These are phyloP conservation scores for Cyclura pinguis DNA, from an alignment of 2,797 vertebrate species.

Conservation along the genomic window DNA sequence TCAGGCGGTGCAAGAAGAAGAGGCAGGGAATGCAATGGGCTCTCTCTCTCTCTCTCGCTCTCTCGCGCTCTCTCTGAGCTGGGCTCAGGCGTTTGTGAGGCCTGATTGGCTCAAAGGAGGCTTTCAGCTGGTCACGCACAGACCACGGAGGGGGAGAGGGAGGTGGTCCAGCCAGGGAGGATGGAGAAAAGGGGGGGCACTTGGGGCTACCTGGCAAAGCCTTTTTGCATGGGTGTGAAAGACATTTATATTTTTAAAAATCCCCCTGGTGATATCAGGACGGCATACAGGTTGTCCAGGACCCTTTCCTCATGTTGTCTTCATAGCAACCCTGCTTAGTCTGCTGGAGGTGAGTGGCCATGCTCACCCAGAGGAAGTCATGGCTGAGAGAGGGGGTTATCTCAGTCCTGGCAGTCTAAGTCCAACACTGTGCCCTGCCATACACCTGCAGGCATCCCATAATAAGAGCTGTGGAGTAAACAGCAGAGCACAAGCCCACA, in stretches of 20 bases:
- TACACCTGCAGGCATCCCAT: not conserved
- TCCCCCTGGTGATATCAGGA: no score
- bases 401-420: not conserved
- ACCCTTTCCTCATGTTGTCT: not conserved
- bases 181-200: slow-evolving; percentile 57
- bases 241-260: no score
- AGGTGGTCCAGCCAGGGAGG: slow-evolving; percentile 49
- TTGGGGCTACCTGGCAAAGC: not conserved
- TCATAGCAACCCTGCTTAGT: no score
- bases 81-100: slow-evolving; percentile 60
- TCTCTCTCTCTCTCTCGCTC: slow-evolving; percentile 39
- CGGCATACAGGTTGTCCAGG: no score
- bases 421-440: not conserved
- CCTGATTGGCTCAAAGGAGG: slow-evolving; percentile 29
- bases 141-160: slow-evolving; percentile 55
- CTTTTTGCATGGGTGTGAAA: no score
- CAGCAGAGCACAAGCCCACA: not conserved
- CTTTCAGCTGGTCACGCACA: slow-evolving; percentile 68
- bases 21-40: slow-evolving; percentile 55
- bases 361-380: not conserved
- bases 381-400: not conserved
- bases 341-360: not conserved
- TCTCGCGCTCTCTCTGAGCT: slow-evolving; percentile 60
- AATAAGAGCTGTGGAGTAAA: not conserved
- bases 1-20: slow-evolving; percentile 72